Evolutionary conservation across 2,113 vertebrate genomes (phyloP), one percentile per base, ranked within the genome.

Genomic region (Carassius auratus): DNA sequence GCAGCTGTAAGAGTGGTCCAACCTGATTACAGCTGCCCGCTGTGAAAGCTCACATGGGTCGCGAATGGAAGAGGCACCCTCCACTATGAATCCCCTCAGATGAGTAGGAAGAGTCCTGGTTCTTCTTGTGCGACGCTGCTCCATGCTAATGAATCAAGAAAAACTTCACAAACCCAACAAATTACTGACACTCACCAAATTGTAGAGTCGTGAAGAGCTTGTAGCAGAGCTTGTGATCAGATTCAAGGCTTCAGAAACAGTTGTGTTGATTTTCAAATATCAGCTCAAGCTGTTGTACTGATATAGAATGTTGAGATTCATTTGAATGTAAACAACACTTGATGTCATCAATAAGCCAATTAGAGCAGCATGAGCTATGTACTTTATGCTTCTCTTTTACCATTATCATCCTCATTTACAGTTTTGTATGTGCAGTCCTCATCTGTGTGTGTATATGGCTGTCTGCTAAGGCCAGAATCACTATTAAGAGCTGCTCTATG

Each of bases 221-320:
- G 2, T 62, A 62, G n/a, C 59, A 62, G 8, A 57, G 59, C n/a
- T 23, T 30, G 30, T 62, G 59, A 62, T 23, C 59, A 23, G n/a
- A 10, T 62, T 62, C 10, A 23, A 62, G n/a, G 59, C 59, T 62
- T 62, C 9, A 62, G 59, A 3, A 23, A 61, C 59, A 61, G n/a
- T 59, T 62, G 59, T 62, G n/a, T 62, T 62, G 59, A 62, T 62
- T 7, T 62, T 62, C n/a, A 62, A 62, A 62, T 62, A 23, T 62
- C 59, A 62, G 4, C 59, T 57, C 55, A 57, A 21, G 55, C 55
- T 57, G 4, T 17, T 21, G 17, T 21, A 8, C 55, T 57, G 55
- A 19, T 17, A 57, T 48, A 12, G 3, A 64, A 64, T 64, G 61
- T 5, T 26, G 61, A 23, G 10, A 26, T 64, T 26, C n/a, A 26